These are phyloP conservation scores for Acipenser ruthenus DNA, from an alignment of 2,797 vertebrate species.

Conservation along the genomic window DNA sequence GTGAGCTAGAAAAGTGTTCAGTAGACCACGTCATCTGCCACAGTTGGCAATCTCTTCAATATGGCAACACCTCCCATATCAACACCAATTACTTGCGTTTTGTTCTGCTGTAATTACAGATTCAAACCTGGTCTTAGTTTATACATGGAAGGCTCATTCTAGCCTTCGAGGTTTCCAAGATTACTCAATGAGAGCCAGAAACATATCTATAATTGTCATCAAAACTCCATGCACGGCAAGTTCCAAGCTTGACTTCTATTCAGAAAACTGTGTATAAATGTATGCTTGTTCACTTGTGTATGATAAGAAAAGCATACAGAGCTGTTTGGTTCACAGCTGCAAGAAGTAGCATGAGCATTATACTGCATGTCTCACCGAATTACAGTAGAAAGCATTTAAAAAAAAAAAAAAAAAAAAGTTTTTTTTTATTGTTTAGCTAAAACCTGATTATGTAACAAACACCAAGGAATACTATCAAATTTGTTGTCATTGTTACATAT, in stretches of 20 bases:
- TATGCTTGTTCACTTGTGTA: not conserved
- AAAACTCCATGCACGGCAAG: slow-evolving; percentile 2
- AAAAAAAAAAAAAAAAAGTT: too few species aligned
- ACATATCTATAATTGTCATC: slow-evolving; percentile 1
- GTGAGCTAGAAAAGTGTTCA: too few species aligned
- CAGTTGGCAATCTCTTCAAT: slow-evolving; percentile 1
- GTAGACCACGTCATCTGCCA: not conserved
- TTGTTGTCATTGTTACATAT: too few species aligned
- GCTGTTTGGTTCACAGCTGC: not conserved
- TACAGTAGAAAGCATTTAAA: too few species aligned
- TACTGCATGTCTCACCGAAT: too few species aligned
- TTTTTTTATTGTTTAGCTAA: too few species aligned
- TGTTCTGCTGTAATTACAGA: slow-evolving; percentile 1
- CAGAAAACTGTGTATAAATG: not conserved
- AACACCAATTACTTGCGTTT: slow-evolving; percentile 3
- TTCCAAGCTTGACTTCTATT: not conserved
- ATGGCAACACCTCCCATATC: slow-evolving; percentile 4
- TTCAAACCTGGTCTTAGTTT: slow-evolving; percentile 3
- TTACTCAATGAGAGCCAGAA: slow-evolving; percentile 1
- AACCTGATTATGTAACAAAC: too few species aligned
- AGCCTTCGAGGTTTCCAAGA: slow-evolving; percentile 1
- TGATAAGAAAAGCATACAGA: not conserved
- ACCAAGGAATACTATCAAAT: too few species aligned
- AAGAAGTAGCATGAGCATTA: not conserved
- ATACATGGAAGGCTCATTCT: slow-evolving; percentile 3